Base-by-base conservation (phyloP, 2,797 vertebrate genomes). In the Antrozous pallidus region DNA sequence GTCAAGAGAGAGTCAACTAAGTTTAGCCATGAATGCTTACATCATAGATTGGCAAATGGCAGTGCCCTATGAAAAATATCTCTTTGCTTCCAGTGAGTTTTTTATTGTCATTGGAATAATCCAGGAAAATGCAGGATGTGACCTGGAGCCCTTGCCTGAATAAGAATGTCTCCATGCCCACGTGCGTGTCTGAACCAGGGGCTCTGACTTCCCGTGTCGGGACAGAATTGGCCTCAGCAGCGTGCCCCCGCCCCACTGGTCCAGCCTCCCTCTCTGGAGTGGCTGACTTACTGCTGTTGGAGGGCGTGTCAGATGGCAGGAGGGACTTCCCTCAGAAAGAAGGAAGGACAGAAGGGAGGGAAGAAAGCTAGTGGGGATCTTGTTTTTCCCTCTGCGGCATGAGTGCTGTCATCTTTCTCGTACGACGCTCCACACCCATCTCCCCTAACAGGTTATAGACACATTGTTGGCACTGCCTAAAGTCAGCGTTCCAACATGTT, bases 401-500 rank as follows among this genome's bases (percentile, higher is more conserved):
- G 92, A 96, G 67, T 28, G 80, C 61, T 83, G 0, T 49, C 97
- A 95, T 93, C 96, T 88, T 96, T 97, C 97, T 97, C 4, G 2
- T 91, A 74, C 86, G 97, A 77, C 12, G 97, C 61, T 96, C 97
- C 98, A 97, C 98, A 98, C 98, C 98, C 98, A 95, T 97, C 97
- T 97, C 96, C 97, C 97, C 96, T 96, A 98, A 98, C 98, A 98
- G 98, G 97, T 98, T 98, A 97, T 91, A 98, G 98, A 98, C 98
- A 98, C 97, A 98, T 99, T 98, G 99, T 99, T 99, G 99, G 99
- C 98, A 98, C 96, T 38, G 89, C 94, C 49, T 97, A 92, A 77
- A 95, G 98, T 98, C 98, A 98, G 95, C 42, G 98, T 98, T 99
- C 98, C 99, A 99, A 98, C 98, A 98, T 97, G 97, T 98, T 98